These are phyloP conservation scores for Ophion ellenae DNA, from an alignment of 2,888 invertebrate genomes.

Conservation along the genomic window DNA sequence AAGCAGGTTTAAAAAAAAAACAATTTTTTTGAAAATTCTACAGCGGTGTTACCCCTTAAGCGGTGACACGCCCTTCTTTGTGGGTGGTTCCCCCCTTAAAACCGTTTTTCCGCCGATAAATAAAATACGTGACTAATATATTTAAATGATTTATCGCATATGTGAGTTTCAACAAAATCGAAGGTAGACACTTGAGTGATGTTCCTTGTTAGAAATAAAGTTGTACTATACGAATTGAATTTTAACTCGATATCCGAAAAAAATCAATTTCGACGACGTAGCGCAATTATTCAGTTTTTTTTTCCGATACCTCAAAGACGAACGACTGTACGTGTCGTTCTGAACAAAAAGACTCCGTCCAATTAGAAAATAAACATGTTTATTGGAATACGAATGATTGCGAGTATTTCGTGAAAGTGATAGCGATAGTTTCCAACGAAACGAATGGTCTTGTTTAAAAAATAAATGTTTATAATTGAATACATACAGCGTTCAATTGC, in stretches of 20 bases:
- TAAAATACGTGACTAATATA: no score
- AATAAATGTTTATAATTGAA: not conserved
- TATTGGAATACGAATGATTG: not conserved
- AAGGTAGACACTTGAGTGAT: no score
- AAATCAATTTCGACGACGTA: not conserved
- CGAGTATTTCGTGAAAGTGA: not conserved
- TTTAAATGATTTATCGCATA: no score
- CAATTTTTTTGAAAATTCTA: no score
- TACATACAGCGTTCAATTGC: not conserved
- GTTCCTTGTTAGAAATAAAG: conserved; percentile 9
- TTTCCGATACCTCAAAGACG: not conserved
- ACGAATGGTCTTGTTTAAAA: not conserved
- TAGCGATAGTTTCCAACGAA: not conserved
- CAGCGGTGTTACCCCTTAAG: no score
- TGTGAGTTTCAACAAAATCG: no score
- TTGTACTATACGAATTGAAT: conserved; percentile 12
- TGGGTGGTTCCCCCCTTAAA: no score
- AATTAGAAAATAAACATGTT: conserved; percentile 3
- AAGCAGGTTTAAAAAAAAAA: no score
- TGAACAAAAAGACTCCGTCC: not conserved
- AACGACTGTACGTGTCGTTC: conserved; percentile 4
- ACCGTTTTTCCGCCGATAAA: no score
- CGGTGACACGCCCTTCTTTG: no score
- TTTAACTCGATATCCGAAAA: not conserved
- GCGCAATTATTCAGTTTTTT: not conserved